These are phyloP conservation scores for Himantopus leucocephalus DNA, from an alignment of 2,113 vertebrate genomes.

Conservation along the genomic window DNA sequence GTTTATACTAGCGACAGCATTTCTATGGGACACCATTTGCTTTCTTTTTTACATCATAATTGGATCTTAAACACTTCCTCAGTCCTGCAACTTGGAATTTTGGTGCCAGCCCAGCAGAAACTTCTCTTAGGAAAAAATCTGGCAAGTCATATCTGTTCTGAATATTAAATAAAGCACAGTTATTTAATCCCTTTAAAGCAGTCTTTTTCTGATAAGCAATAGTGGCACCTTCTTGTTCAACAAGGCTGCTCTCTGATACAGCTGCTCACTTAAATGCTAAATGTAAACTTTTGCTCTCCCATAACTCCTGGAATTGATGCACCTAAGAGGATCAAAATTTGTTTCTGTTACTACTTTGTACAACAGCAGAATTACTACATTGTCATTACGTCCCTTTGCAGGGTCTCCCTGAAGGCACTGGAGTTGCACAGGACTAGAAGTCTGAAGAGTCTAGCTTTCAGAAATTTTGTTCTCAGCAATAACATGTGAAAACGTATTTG, in stretches of 20 bases:
- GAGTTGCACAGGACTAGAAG: background rate
- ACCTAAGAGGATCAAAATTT: background rate
- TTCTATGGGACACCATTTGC: background rate
- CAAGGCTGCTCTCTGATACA: background rate
- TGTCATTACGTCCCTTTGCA: background rate
- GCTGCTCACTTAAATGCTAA: background rate
- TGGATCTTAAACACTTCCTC: background rate
- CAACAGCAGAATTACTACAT: background rate
- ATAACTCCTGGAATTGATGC: background rate
- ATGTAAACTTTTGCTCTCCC: background rate
- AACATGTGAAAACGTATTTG: background rate
- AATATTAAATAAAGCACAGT: background rate
- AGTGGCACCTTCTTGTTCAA: background rate
- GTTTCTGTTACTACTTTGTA: background rate
- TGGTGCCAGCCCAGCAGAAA: background rate
- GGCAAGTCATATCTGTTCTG: background rate
- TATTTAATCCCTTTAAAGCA: background rate
- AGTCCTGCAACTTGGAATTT: background rate
- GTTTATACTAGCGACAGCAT: background rate
- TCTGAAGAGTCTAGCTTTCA: background rate
- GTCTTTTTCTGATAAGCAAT: background rate
- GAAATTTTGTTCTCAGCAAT: background rate
- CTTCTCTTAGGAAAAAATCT: background rate
- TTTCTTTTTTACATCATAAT: background rate
- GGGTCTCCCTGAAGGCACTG: background rate